Base-by-base conservation (phyloP, 2,797 vertebrate species). In the Enteromius viviparus region DNA sequence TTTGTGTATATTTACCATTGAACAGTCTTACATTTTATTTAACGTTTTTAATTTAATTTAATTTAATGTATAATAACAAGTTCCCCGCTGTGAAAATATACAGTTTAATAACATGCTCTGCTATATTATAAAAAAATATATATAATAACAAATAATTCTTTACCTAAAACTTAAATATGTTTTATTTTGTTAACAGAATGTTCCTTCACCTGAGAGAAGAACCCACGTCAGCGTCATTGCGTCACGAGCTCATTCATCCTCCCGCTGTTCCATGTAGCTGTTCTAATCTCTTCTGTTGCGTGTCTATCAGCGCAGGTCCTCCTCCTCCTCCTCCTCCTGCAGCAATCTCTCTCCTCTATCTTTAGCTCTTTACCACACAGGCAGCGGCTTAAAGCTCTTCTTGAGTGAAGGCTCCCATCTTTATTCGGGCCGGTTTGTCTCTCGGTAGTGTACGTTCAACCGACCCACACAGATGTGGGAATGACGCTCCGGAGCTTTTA, bases 281-380 rank as follows among this genome's bases (percentile, higher is more conserved):
- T 6, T n/a, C 15, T 83, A 77, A 83, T 83, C 72, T 76, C 17
- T 77, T 21, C 51, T 11, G 21, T n/a, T 10, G 65, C 34, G 51
- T 17, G 66, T 81, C 0, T 51, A 37, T 51, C 23, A 47, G 0
- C 8, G 17, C 11, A 58, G 81, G 34, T 77, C 34, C 68, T 62
- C n/a, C 21, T 45, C 34, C 65, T 77, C 34, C 21, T 66, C 42
- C 21, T 53, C 45, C 69, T 34, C 21, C 55, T 49, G 26, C 64
- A 0, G 34, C 42, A 65, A 66, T 47, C 81, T 34, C 51, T 58
- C 89, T 85, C 90, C 89, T 87, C 92, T 94, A 92, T 94, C 92
- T 93, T 92, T 92, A 92, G 91, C 91, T 0, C 74, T 1, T 85
- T 78, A 89, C n/a, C 88, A 89, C 92, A 93, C 92, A 89, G 92